Conservation (phyloP, 1,140 invertebrate species). For the Camponotus vicinus region DNA sequence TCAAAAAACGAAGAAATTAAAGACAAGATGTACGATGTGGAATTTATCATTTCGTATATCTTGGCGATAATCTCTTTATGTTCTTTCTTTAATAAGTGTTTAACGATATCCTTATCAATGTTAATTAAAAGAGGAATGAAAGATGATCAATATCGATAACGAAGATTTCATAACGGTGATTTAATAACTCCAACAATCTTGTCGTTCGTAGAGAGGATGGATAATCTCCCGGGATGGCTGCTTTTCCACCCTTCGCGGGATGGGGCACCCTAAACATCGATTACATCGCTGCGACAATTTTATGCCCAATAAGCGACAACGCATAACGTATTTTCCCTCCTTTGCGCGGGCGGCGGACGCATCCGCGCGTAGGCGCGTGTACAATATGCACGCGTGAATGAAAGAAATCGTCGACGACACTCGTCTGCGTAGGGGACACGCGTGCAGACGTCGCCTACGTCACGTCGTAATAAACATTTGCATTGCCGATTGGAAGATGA, state of each 20-base stretch:
- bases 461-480: conserved; percentile 14
- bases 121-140: too few relatives aligned
- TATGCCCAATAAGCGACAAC: not conserved
- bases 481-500: not conserved
- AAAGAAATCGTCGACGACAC: not conserved
- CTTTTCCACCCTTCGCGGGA: not conserved
- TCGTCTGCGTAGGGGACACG: conserved; percentile 4
- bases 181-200: too few relatives aligned
- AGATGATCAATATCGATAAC: not conserved
- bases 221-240: not conserved
- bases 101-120: not conserved
- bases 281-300: conserved; percentile 8
- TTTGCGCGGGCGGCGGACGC: too few relatives aligned
- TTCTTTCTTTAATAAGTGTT: not conserved
- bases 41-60: not conserved
- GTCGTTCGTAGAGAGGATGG: not conserved
- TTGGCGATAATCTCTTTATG: not conserved
- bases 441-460: conserved; percentile 27
- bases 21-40: not conserved
- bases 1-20: not conserved
- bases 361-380: conserved; percentile 25
- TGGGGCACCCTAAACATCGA: not conserved
- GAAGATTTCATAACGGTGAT: too few relatives aligned
- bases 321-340: not conserved
- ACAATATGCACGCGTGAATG: conserved; percentile 16